Conservation (phyloP, 2,888 invertebrate genomes). For the Orthosia gothica region DNA sequence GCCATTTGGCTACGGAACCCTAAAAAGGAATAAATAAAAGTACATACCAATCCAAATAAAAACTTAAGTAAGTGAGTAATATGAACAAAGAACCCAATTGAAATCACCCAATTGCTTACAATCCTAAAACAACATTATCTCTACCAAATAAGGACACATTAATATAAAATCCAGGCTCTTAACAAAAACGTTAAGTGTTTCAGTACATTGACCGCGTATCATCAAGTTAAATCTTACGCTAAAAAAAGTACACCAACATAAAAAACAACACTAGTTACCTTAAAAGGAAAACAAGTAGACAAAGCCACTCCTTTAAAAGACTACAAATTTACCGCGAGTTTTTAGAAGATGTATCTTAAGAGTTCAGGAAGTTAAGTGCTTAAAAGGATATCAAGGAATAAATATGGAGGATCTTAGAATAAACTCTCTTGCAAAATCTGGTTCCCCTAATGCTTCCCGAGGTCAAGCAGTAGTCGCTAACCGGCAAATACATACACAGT, state of each 20-base stretch:
- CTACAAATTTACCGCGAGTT: neutral
- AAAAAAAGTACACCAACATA: constrained; percentile 11
- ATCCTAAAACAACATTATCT: constrained; percentile 57
- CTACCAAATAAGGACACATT: constrained; percentile 28
- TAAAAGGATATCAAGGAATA: neutral
- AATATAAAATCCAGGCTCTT: constrained; percentile 11
- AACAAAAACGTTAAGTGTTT: constrained; percentile 36
- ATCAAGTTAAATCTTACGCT: constrained; percentile 31
- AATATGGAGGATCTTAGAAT: neutral
- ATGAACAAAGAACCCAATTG: constrained; percentile 18
- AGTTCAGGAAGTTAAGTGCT: neutral
- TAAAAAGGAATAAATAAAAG: constrained; percentile 1
- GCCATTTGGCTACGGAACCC: too few relatives aligned
- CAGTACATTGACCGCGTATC: constrained; percentile 59
- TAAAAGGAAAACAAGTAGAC: constrained; percentile 25
- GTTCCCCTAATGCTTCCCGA: neutral
- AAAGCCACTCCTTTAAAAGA: constrained; percentile 9
- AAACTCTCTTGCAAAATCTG: neutral
- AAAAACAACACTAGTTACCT: constrained; percentile 28
- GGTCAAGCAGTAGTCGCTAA: constrained; percentile 3
- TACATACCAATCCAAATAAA: constrained; percentile 18
- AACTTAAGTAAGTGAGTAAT: neutral
- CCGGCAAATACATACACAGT: constrained; percentile 2
- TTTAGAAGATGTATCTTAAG: neutral
- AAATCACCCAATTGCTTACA: constrained; percentile 19